These are phyloP conservation scores for Dryocosmus kuriphilus DNA, from an alignment of 2,888 invertebrate species.

Conservation along the genomic window DNA sequence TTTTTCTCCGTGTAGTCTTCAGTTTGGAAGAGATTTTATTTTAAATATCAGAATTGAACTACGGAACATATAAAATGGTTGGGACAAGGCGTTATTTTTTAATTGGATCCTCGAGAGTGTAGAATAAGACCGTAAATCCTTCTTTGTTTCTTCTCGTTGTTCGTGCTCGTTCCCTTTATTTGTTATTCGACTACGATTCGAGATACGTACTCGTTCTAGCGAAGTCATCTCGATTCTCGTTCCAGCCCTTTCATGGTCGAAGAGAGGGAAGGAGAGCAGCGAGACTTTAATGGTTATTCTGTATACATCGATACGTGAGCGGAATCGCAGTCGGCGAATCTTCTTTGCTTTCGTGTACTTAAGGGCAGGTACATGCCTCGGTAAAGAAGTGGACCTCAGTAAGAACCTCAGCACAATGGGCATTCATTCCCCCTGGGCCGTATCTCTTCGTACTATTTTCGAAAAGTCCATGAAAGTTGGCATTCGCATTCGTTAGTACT, in stretches of 20 bases:
- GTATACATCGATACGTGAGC: slow-evolving; percentile 57
- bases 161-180: slow-evolving; percentile 29
- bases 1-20: too few relatives aligned
- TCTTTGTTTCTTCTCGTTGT: slow-evolving; percentile 39
- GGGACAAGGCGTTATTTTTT: slow-evolving; percentile 32
- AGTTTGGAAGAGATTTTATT: too few relatives aligned
- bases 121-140: slow-evolving; percentile 26
- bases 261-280: slow-evolving; percentile 47
- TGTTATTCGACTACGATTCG: slow-evolving; percentile 37
- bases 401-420: slow-evolving; percentile 31
- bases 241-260: slow-evolving; percentile 53
- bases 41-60: too few relatives aligned
- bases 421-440: slow-evolving; percentile 30
- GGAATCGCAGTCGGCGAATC: slow-evolving; percentile 55
- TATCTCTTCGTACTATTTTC: slow-evolving; percentile 12
- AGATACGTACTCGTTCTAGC: slow-evolving; percentile 38
- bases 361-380: slow-evolving; percentile 54
- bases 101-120: background rate
- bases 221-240: slow-evolving; percentile 46
- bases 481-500: slow-evolving; percentile 7
- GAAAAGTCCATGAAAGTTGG: slow-evolving; percentile 10
- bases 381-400: slow-evolving; percentile 44
- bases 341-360: slow-evolving; percentile 53
- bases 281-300: slow-evolving; percentile 55
- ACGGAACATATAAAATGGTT: too few relatives aligned